phyloP scores from a whole-genome alignment of 2,797 vertebrate genomes.

The Pipistrellus pipistrellus region DNA sequence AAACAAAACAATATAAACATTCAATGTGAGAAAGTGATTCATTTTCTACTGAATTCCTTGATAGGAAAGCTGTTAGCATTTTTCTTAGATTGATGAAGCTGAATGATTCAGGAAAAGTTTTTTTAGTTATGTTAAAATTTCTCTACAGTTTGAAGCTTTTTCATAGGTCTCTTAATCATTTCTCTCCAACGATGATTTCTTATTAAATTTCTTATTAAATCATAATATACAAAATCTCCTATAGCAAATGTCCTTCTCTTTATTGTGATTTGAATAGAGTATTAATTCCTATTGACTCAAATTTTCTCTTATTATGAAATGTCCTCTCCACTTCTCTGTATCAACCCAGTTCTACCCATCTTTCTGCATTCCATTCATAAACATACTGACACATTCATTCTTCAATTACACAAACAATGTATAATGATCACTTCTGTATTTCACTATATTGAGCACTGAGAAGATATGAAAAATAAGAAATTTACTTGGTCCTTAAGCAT shows the following conservation, averaged over 20 bases:
- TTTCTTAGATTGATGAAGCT: not conserved
- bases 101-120: not conserved
- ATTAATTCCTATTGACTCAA: not conserved
- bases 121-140: not conserved
- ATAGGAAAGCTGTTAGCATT: not conserved
- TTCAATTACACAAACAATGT: not conserved
- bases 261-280: not conserved
- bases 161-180: not conserved
- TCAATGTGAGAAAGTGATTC: not conserved
- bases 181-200: not conserved
- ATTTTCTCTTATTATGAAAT: slow-evolving; percentile 3
- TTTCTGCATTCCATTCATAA: not conserved
- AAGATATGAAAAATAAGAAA: not conserved
- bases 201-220: not conserved
- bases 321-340: not conserved
- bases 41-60: not conserved
- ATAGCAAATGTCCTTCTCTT: not conserved
- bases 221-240: not conserved
- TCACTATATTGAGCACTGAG: not conserved
- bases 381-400: not conserved
- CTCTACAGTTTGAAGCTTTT: not conserved
- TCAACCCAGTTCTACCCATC: not conserved
- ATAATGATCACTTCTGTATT: not conserved
- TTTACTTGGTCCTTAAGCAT: not conserved
- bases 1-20: not conserved